A percentile compares a stretch with the other conserved stretches of the same genome.
Evolutionary conservation across 2,888 invertebrate genomes (phyloP).

Genomic region (Meghimatium bilineatum): DNA sequence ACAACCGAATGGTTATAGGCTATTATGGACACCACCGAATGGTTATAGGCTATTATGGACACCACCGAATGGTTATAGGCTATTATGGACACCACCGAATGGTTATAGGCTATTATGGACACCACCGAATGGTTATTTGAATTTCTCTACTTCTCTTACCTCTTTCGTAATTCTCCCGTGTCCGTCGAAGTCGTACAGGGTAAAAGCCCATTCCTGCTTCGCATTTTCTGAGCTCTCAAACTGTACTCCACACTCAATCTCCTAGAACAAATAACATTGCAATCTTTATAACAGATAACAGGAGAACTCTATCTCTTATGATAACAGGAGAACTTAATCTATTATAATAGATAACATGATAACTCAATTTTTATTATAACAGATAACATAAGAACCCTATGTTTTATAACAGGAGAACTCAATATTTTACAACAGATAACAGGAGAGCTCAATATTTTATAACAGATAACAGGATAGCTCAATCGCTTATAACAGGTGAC

Average conservation of each 20-base stretch:
- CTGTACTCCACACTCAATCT: constrained; percentile 92
- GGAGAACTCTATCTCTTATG: not conserved
- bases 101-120: too few relatives aligned
- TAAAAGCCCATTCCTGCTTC: constrained; percentile 84
- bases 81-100: too few relatives aligned
- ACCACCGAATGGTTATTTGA: too few relatives aligned
- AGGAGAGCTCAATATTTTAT: too few relatives aligned
- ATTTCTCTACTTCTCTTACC: constrained; percentile 78
- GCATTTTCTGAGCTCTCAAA: constrained; percentile 82
- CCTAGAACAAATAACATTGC: constrained; percentile 79
- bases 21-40: too few relatives aligned
- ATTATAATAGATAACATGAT: too few relatives aligned
- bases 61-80: too few relatives aligned
- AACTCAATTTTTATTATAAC: not conserved
- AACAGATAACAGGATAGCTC: too few relatives aligned
- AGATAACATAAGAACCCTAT: not conserved
- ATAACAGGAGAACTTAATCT: not conserved
- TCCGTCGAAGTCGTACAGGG: constrained; percentile 92
- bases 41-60: too few relatives aligned
- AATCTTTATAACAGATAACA: not conserved
- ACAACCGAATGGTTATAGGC: too few relatives aligned
- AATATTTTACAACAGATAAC: too few relatives aligned
- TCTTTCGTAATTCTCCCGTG: constrained; percentile 95
- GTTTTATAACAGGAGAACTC: not conserved
- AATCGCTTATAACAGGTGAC: too few relatives aligned